These are phyloP conservation scores for Caprella mutica DNA, from an alignment of 2,888 invertebrate genomes.

Conservation along the genomic window DNA sequence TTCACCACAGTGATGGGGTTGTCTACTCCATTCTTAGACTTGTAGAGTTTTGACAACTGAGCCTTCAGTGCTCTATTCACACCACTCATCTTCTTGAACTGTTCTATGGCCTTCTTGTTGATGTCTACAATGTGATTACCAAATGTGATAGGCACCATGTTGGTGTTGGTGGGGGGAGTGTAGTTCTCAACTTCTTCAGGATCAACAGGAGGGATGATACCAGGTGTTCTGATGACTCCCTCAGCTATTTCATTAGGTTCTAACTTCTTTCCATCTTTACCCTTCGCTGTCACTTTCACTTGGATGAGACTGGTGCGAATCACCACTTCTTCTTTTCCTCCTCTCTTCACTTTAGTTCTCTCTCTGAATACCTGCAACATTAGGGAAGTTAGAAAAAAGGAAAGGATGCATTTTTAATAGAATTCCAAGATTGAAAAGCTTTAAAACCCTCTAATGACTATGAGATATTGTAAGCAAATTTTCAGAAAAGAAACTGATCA, in stretches of 20 bases:
- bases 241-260: conserved; percentile 12
- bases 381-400: no score
- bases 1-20: conserved; percentile 18
- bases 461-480: no score
- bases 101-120: conserved; percentile 17
- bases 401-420: no score
- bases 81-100: conserved; percentile 18
- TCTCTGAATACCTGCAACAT: conserved; percentile 11
- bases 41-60: conserved; percentile 16
- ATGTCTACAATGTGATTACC: conserved; percentile 14
- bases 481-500: no score
- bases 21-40: conserved; percentile 1
- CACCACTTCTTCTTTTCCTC: conserved; percentile 18
- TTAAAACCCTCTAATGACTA: no score
- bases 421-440: no score
- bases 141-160: conserved; percentile 11
- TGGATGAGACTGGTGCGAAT: conserved; percentile 23
- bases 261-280: conserved; percentile 17
- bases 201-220: conserved; percentile 19
- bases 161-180: background rate
- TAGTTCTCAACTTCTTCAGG: conserved; percentile 7
- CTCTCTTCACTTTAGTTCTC: conserved; percentile 10
- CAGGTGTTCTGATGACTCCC: conserved; percentile 13
- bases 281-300: conserved; percentile 16
- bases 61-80: conserved; percentile 18